Percentiles rank a stretch among this genome's conserved stretches.
Conservation (phyloP, 2,113 vertebrate species). For the Silurus meridionalis region DNA sequence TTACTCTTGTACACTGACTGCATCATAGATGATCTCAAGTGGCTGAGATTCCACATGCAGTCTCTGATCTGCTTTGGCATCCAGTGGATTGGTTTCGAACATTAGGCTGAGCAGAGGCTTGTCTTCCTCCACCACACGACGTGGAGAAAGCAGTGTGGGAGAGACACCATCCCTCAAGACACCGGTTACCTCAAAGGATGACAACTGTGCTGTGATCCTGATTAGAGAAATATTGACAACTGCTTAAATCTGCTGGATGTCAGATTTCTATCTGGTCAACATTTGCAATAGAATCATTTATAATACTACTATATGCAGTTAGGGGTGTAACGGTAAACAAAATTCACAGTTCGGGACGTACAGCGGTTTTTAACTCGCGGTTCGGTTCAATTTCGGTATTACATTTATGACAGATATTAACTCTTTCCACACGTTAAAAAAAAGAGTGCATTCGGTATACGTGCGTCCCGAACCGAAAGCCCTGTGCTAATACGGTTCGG, state of each 20-base stretch:
- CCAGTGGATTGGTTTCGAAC: conserved; percentile 95
- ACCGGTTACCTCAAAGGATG: conserved; percentile 87
- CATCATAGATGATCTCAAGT: conserved; percentile 94
- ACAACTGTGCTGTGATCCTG: conserved; percentile 84
- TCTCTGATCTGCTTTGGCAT: conserved; percentile 84
- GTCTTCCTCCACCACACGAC: conserved; percentile 69
- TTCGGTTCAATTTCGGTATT: too few species aligned
- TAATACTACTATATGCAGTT: not conserved
- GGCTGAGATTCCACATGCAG: conserved; percentile 88
- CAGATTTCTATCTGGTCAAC: not conserved
- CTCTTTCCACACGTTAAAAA: too few species aligned
- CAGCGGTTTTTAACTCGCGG: too few species aligned
- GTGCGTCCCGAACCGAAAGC: too few species aligned
- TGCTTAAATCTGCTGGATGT: not conserved
- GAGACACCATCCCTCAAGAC: conserved; percentile 68
- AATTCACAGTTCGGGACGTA: too few species aligned
- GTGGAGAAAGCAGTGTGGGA: conserved; percentile 84
- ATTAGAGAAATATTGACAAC: conserved; percentile 14
- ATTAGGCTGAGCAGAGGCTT: conserved; percentile 81
- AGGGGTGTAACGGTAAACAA: too few species aligned
- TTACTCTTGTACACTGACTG: conserved; percentile 74
- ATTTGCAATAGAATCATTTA: not conserved
- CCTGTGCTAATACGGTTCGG: too few species aligned
- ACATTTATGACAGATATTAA: too few species aligned
- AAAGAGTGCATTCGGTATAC: too few species aligned